Percentiles rank a stretch among this genome's conserved stretches.
phyloP scores from a whole-genome alignment of 1,140 invertebrate species.

The Cryptotermes secundus region DNA sequence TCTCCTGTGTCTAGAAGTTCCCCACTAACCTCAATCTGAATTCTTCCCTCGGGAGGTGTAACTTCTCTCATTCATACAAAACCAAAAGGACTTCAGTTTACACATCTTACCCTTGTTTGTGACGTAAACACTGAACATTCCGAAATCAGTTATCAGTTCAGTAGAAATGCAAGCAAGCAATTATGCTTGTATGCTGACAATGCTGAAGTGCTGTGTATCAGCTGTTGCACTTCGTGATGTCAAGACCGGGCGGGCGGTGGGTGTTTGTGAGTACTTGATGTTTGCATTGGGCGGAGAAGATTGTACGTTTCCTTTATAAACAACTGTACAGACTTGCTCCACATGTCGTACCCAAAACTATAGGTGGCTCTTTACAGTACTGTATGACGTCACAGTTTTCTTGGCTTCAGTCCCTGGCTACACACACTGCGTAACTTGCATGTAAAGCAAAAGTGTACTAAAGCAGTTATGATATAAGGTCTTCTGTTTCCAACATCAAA shows the following conservation, averaged over 20 bases:
- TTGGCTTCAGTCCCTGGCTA: background rate
- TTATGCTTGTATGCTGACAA: too few relatives aligned
- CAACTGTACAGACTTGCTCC: background rate
- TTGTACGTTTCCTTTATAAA: background rate
- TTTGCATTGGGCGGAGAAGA: background rate
- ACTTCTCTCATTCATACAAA: too few relatives aligned
- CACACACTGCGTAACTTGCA: background rate
- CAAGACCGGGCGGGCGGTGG: too few relatives aligned
- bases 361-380: background rate
- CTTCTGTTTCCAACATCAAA: background rate
- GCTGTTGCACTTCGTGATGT: background rate
- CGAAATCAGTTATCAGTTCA: too few relatives aligned
- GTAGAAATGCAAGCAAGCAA: too few relatives aligned
- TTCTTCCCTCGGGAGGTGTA: too few relatives aligned
- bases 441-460: background rate
- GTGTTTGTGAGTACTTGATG: background rate
- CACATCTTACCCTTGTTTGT: too few relatives aligned
- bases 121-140: too few relatives aligned
- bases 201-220: too few relatives aligned
- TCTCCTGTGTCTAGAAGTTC: too few relatives aligned
- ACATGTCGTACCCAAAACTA: background rate
- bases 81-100: too few relatives aligned
- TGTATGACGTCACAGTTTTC: background rate
- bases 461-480: background rate
- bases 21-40: too few relatives aligned